Conservation (phyloP, 2,797 vertebrate genomes). For the Enteromius treurensis region DNA sequence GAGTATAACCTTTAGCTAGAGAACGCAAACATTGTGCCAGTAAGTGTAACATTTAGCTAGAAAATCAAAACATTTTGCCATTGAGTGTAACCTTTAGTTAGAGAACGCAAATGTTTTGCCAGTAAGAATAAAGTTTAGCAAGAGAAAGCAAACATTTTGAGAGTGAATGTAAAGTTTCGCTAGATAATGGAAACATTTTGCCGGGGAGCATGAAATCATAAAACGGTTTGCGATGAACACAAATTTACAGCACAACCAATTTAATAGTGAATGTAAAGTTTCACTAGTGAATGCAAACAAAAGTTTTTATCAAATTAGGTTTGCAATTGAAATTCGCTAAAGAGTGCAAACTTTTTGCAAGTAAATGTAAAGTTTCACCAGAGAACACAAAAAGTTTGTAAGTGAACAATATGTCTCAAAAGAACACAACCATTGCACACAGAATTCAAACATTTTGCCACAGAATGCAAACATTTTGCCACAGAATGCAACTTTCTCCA, state of each 20-base stretch:
- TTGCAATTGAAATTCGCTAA: too few relatives aligned
- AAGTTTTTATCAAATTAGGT: too few relatives aligned
- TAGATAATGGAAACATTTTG: too few relatives aligned
- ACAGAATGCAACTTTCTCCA: background rate
- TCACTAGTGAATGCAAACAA: too few relatives aligned
- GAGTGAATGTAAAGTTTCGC: rapidly evolving
- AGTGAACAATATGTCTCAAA: background rate
- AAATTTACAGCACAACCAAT: too few relatives aligned
- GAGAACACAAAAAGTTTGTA: background rate
- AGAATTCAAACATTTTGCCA: background rate
- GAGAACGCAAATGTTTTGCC: background rate
- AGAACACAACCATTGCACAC: background rate
- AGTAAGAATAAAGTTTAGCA: background rate
- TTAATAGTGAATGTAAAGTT: too few relatives aligned
- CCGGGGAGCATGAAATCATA: rapidly evolving
- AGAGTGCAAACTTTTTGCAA: background rate
- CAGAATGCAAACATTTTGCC: background rate
- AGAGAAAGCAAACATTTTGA: rapidly evolving
- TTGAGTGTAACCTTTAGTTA: background rate
- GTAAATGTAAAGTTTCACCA: background rate
- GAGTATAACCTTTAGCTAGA: rapidly evolving
- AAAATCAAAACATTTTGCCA: background rate
- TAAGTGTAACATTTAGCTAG: background rate
- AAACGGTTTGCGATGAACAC: background rate
- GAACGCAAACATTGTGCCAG: background rate